Percentiles rank a stretch among this genome's conserved stretches.
phyloP scores from a whole-genome alignment of 2,888 invertebrate genomes.

The Dryadula phaetusa region DNA sequence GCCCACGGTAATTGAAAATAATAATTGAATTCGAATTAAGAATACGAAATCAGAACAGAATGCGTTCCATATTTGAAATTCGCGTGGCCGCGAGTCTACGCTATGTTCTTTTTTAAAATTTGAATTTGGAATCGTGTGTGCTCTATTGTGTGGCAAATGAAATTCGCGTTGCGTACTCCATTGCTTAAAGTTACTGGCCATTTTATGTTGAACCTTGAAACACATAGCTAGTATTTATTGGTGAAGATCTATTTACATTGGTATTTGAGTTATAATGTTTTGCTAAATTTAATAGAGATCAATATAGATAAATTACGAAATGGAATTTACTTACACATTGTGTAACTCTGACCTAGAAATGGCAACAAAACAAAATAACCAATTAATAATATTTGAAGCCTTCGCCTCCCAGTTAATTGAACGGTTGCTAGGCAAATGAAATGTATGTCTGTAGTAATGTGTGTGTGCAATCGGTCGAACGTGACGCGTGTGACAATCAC shows the following conservation, averaged over 20 bases:
- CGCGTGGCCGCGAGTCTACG: conserved; percentile 62
- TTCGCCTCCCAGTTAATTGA: conserved; percentile 46
- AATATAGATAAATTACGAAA: conserved; percentile 55
- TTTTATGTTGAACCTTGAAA: conserved; percentile 28
- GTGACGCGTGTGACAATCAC: conserved; percentile 71
- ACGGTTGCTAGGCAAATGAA: conserved; percentile 49
- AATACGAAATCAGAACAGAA: conserved; percentile 76
- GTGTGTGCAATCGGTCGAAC: conserved; percentile 76
- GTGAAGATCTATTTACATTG: conserved; percentile 16
- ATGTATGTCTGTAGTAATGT: conserved; percentile 60
- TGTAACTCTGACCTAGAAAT: conserved; percentile 53
- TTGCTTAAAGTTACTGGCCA: conserved; percentile 49
- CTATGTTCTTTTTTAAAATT: conserved; percentile 72
- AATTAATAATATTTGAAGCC: conserved; percentile 46
- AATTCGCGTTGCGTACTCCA: conserved; percentile 69
- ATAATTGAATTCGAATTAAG: conserved; percentile 80
- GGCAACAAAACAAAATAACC: conserved; percentile 47
- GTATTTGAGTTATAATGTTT: conserved; percentile 53
- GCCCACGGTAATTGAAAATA: conserved; percentile 77
- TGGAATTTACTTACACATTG: conserved; percentile 57
- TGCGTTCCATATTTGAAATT: conserved; percentile 76
- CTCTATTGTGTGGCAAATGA: conserved; percentile 80
- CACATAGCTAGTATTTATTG: not conserved
- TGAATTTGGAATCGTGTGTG: conserved; percentile 80
- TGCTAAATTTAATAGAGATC: conserved; percentile 65